Evolutionary conservation across 2,113 vertebrate species (phyloP).

Genomic region (Vulpes ferrilata): DNA sequence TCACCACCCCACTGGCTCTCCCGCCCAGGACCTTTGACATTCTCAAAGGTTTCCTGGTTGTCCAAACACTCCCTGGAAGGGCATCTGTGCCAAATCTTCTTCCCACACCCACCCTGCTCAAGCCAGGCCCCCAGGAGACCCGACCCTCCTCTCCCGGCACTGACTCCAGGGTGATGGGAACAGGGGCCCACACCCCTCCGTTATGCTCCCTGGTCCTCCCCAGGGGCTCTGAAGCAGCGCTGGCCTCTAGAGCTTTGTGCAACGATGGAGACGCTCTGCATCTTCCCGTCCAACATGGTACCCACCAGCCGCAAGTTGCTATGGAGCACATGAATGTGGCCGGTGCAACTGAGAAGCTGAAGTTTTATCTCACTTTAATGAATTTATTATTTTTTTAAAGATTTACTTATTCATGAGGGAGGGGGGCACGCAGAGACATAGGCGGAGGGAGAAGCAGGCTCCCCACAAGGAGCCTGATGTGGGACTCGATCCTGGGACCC

Average conservation of each 20-base stretch:
- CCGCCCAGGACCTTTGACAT: not conserved
- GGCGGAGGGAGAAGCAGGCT: no score
- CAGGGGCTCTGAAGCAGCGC: not conserved
- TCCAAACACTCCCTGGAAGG: not conserved
- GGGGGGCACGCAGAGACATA: no score
- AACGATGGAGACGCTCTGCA: accelerated
- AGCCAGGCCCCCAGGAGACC: not conserved
- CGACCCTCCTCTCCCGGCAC: not conserved
- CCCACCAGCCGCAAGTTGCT: not conserved
- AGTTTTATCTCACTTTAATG: not conserved
- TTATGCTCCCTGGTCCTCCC: not conserved
- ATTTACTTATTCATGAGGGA: no score
- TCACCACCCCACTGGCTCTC: not conserved
- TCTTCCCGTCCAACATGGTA: not conserved
- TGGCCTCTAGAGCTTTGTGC: not conserved
- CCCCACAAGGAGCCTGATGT: no score
- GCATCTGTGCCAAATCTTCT: not conserved
- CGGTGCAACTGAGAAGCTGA: not conserved
- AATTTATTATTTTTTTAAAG: no score
- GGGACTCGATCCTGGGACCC: no score
- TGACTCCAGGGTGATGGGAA: not conserved
- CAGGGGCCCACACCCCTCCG: not conserved
- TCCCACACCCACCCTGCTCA: no score
- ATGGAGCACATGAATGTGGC: not conserved
- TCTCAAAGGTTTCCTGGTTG: not conserved